Evolutionary conservation across 2,797 vertebrate genomes (phyloP).

Genomic region (Sciaenops ocellatus): DNA sequence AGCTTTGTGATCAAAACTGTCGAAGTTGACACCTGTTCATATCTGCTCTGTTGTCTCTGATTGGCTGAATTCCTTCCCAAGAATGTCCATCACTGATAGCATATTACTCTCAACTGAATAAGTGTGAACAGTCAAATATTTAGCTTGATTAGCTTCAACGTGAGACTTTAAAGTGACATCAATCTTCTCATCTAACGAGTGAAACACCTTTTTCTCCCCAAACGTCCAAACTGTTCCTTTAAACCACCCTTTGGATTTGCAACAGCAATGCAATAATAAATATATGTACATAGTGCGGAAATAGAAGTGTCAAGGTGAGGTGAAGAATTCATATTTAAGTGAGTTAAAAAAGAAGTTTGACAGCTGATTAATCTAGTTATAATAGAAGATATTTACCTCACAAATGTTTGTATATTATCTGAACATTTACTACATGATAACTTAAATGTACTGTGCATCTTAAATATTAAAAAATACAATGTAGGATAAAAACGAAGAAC

Average conservation of each 20-base stretch:
- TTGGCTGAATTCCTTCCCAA: neutral
- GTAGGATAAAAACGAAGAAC: constrained; percentile 42
- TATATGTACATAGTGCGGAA: constrained; percentile 52
- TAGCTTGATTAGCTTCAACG: neutral
- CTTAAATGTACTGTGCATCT: constrained; percentile 20
- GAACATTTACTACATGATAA: constrained; percentile 16
- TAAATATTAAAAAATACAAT: constrained; percentile 65
- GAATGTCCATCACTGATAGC: neutral
- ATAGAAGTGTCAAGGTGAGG: neutral
- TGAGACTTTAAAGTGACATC: neutral
- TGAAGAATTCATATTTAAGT: neutral
- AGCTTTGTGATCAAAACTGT: no score
- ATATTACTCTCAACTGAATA: neutral
- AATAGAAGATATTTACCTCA: neutral
- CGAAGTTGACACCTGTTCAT: no score
- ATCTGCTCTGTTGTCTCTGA: neutral
- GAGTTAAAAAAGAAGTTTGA: neutral
- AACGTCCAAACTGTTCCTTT: constrained; percentile 17
- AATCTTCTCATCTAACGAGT: neutral
- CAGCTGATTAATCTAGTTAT: neutral
- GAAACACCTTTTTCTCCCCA: neutral
- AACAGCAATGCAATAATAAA: constrained; percentile 47
- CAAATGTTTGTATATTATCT: neutral
- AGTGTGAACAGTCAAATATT: neutral
- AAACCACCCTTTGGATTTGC: constrained; percentile 10